phyloP scores from a whole-genome alignment of 2,888 invertebrate genomes.

The Smittia sp. region DNA sequence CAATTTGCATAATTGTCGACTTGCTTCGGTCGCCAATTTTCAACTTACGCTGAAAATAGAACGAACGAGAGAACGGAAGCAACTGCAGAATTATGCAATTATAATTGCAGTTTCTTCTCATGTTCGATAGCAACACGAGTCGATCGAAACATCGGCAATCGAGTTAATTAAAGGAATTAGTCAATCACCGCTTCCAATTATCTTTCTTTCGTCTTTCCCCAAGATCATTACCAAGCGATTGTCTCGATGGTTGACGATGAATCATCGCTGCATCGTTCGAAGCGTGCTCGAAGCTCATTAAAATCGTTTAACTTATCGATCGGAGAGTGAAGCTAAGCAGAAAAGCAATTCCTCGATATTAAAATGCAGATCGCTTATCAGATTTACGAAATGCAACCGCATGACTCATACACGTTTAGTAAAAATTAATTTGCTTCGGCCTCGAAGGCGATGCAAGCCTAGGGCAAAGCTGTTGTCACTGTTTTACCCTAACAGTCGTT shows the following conservation, averaged over 20 bases:
- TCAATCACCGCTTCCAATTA: neutral
- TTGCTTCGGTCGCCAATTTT: neutral
- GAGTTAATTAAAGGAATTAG: neutral
- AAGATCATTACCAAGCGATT: neutral
- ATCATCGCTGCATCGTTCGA: neutral
- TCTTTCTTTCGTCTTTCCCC: neutral
- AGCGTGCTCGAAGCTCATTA: neutral
- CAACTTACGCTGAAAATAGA: too few relatives aligned
- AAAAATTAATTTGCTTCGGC: too few relatives aligned
- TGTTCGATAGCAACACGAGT: neutral
- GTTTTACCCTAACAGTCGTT: too few relatives aligned
- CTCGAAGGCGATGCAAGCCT: too few relatives aligned
- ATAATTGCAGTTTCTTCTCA: neutral
- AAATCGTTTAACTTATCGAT: neutral
- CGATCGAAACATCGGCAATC: neutral
- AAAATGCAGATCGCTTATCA: neutral
- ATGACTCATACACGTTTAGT: neutral
- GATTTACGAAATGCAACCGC: neutral
- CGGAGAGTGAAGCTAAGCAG: neutral
- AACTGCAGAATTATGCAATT: constrained; percentile 3
- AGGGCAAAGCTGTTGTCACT: too few relatives aligned
- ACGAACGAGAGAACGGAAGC: neutral
- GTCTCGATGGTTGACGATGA: neutral
- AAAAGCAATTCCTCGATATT: neutral
- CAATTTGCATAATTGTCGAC: neutral